phyloP scores from a whole-genome alignment of 2,888 invertebrate genomes.

The Ochropleura plecta region DNA sequence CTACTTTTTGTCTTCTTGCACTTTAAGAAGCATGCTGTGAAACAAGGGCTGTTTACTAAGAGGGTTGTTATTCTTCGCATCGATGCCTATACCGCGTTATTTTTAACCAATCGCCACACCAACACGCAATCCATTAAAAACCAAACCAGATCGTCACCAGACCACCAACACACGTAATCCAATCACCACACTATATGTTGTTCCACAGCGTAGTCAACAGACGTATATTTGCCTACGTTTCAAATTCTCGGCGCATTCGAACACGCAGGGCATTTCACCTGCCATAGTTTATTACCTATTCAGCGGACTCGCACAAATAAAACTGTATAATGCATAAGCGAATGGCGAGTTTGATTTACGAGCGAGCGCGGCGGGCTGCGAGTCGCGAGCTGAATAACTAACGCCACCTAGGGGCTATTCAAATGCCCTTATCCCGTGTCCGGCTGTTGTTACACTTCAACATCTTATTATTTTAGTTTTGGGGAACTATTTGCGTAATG shows the following conservation, averaged over 20 bases:
- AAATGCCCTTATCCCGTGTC: slow-evolving; percentile 76
- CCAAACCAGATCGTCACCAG: slow-evolving; percentile 40
- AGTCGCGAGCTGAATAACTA: slow-evolving; percentile 89
- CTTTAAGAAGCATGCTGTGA: too few species aligned
- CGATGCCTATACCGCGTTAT: too few species aligned
- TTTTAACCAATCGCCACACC: too few species aligned
- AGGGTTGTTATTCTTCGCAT: too few species aligned
- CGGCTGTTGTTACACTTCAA: slow-evolving; percentile 70
- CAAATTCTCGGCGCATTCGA: slow-evolving; percentile 84
- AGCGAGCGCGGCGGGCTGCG: slow-evolving; percentile 77
- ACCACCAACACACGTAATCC: slow-evolving; percentile 51
- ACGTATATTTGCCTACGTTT: slow-evolving; percentile 84
- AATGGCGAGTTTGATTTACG: slow-evolving; percentile 90
- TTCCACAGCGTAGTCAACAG: slow-evolving; percentile 66
- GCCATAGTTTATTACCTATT: slow-evolving; percentile 90
- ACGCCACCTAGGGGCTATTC: slow-evolving; percentile 84
- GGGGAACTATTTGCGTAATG: slow-evolving; percentile 52
- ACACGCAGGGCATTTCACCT: slow-evolving; percentile 87
- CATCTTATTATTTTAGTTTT: slow-evolving; percentile 69
- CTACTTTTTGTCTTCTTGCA: too few species aligned
- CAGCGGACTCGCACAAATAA: slow-evolving; percentile 90
- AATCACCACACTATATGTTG: slow-evolving; percentile 60
- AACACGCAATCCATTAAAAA: slow-evolving; percentile 28
- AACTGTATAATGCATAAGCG: slow-evolving; percentile 91
- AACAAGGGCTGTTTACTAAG: too few species aligned